These are phyloP conservation scores for Pinctada fucata DNA, from an alignment of 2,888 invertebrate species.

Conservation along the genomic window DNA sequence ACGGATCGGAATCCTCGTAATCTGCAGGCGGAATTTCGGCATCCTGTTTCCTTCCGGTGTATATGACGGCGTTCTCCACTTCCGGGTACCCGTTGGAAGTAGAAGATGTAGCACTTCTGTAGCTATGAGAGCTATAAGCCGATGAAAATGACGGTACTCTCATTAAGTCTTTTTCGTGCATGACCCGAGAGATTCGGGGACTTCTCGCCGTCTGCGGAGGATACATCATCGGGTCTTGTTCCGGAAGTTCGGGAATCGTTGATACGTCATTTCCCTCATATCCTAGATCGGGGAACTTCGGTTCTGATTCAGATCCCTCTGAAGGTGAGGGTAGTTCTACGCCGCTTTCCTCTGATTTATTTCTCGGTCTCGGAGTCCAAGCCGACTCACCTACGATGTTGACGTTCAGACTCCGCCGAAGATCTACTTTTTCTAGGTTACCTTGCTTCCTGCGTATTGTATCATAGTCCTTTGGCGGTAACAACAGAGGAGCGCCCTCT, in stretches of 20 bases:
- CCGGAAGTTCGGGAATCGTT: slow-evolving; percentile 45
- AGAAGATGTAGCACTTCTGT: slow-evolving; percentile 49
- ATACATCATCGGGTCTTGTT: slow-evolving; percentile 42
- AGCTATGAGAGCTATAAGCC: slow-evolving; percentile 53
- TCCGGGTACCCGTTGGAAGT: slow-evolving; percentile 45
- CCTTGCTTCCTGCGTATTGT: slow-evolving; percentile 82
- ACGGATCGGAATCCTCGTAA: slow-evolving; percentile 51
- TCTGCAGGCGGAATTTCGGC: slow-evolving; percentile 58
- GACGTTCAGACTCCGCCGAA: slow-evolving; percentile 61
- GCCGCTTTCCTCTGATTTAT: slow-evolving; percentile 62
- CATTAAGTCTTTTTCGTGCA: slow-evolving; percentile 31
- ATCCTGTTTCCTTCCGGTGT: slow-evolving; percentile 34
- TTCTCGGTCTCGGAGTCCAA: slow-evolving; percentile 31
- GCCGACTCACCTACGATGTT: slow-evolving; percentile 53
- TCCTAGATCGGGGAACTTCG: slow-evolving; percentile 18
- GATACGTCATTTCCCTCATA: slow-evolving; percentile 40
- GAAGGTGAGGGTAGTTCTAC: slow-evolving; percentile 60
- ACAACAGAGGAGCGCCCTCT: slow-evolving; percentile 83
- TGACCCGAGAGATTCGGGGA: slow-evolving; percentile 32
- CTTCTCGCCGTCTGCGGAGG: slow-evolving; percentile 41
- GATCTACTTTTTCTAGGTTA: slow-evolving; percentile 80
- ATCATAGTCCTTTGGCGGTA: slow-evolving; percentile 96
- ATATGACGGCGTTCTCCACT: slow-evolving; percentile 32
- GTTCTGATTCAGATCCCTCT: slow-evolving; percentile 16
- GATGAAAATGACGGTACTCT: slow-evolving; percentile 57